A percentile compares a stretch with the other conserved stretches of the same genome.
These are phyloP conservation scores for Globodera ellingtonae DNA, from an alignment of 1,140 invertebrate genomes.

Conservation along the genomic window DNA sequence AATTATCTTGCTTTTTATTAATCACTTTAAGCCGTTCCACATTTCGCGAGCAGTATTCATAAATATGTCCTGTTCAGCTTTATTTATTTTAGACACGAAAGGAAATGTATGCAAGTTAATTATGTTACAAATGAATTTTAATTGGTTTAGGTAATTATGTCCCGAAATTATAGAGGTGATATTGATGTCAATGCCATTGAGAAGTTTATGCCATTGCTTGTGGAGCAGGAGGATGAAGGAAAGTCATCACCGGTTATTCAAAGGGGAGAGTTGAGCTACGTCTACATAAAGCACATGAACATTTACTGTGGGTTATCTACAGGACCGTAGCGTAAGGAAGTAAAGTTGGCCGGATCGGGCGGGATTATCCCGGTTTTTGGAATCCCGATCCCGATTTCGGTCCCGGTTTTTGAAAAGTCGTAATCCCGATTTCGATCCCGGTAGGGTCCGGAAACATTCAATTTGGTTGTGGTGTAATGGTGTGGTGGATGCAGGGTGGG, in stretches of 20 bases:
- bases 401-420: no score
- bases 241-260: slow-evolving; percentile 71
- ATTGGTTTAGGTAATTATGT: slow-evolving; percentile 77
- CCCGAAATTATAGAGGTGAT: slow-evolving; percentile 95
- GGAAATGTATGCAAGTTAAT: slow-evolving; percentile 74
- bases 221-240: slow-evolving; percentile 81
- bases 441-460: no score
- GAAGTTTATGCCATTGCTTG: slow-evolving; percentile 93
- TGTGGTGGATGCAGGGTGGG: no score
- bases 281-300: slow-evolving; percentile 98
- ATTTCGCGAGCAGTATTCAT: neutral
- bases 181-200: slow-evolving; percentile 95
- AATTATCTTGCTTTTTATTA: no score
- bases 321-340: no score
- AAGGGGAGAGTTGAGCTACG: slow-evolving; percentile 86
- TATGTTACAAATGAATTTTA: neutral
- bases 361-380: no score
- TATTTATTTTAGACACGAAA: slow-evolving; percentile 96
- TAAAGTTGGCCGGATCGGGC: no score
- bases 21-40: no score
- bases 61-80: slow-evolving; percentile 74
- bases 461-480: no score
- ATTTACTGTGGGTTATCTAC: slow-evolving; percentile 73
- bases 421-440: no score
- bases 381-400: no score